A percentile compares a stretch with the other conserved stretches of the same genome.
Evolutionary conservation across 2,113 vertebrate species (phyloP).

Genomic region (Entelurus aequoreus): DNA sequence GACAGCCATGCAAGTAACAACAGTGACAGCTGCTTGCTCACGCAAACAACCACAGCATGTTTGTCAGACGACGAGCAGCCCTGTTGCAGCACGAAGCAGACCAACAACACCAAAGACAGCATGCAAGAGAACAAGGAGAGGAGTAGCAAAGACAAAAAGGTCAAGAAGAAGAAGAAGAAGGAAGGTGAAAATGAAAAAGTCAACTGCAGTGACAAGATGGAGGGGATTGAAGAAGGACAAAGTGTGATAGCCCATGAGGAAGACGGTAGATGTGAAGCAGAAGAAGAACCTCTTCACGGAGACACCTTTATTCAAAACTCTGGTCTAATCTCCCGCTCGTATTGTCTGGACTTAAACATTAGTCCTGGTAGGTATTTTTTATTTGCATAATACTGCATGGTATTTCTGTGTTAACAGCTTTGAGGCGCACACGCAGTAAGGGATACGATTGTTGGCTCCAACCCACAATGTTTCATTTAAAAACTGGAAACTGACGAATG

Average conservation of each 20-base stretch:
- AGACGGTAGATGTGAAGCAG: constrained; percentile 4
- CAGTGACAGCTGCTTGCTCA: neutral
- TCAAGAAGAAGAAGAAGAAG: neutral
- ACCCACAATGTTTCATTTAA: too few species aligned
- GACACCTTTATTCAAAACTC: constrained; percentile 78
- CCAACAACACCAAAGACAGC: neutral
- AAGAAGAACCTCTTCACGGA: constrained; percentile 18
- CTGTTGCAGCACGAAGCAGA: constrained; percentile 82
- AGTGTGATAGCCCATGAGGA: neutral
- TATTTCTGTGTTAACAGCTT: too few species aligned
- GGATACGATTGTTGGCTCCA: too few species aligned
- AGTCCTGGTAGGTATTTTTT: constrained; percentile 70
- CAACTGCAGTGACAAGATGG: neutral
- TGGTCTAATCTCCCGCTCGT: constrained; percentile 84
- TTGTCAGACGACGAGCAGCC: constrained; percentile 71
- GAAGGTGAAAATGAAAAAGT: neutral
- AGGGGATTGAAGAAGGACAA: neutral
- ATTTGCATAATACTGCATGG: too few species aligned
- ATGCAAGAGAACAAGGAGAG: neutral
- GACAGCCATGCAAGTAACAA: neutral
- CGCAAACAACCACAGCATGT: neutral
- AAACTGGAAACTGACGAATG: too few species aligned
- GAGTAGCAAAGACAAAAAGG: neutral
- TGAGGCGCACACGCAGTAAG: too few species aligned
- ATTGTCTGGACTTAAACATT: constrained; percentile 80